Evolutionary conservation across 1,140 invertebrate species (phyloP), one percentile per base, ranked within the genome.

Genomic region (Bombus superbus): DNA sequence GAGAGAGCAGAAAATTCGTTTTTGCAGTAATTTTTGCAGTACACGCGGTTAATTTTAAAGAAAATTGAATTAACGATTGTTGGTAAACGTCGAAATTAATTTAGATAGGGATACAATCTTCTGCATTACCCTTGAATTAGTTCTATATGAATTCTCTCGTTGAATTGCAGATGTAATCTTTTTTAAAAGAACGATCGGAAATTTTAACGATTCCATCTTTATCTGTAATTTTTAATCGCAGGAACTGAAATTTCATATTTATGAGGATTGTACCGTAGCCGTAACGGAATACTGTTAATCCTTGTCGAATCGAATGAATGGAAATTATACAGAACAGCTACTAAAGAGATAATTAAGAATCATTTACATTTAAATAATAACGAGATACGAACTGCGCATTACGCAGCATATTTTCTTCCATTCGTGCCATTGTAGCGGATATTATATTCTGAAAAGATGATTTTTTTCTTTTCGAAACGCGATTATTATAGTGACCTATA

Each of bases 181-280:
- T 11, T 10, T n/a, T 32, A 28, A n/a, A 9, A 8, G 38, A 40
- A 72, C 32, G 25, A 72, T 25, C 69, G 18, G 11, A 38, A 35
- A 8, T 68, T 38, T 68, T 68, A 66, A 66, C 28, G 64, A 66
- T 66, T 66, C 32, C 64, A 66, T 2, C 32, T 66, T 66, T 66
- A 15, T 66, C 64, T 35, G 32, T 6, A 32, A 68, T 68, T 38
- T 68, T 38, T 68, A 68, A 68, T 68, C 40, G 18, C 66, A 68
- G 32, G 66, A 68, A 38, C 64, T 66, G 66, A 69, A 11, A 71
- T 71, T 28, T 40, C 38, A 71, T 71, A 71, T 71, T 71, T 71
- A 68, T 68, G 66, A 68, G 66, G 25, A 38, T 38, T 18, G 9
- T 22, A 32, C 66, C 18, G 35, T 38, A 38, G 18, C 66, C 32